Base-by-base conservation (phyloP, 2,113 vertebrate genomes). In the Serilophus lunatus region DNA sequence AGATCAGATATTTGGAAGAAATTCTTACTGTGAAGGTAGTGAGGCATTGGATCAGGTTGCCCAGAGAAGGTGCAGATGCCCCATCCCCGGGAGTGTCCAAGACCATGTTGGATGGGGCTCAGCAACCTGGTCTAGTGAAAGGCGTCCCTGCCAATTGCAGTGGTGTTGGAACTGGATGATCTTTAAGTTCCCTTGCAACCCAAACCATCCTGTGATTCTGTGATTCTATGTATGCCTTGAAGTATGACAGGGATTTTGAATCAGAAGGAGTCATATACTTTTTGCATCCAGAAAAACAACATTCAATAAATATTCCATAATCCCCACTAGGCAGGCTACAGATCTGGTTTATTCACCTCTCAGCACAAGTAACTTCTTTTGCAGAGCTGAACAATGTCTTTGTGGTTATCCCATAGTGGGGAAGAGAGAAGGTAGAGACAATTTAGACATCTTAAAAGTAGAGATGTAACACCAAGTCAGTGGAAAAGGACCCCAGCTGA, bases 31-130 rank as follows among this genome's bases (percentile, higher is more conserved):
- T 35, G 61, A 68, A 22, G 44, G 29, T 60, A 45, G 45, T 47
- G 53, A 82, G 47, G n/a, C 38, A 60, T 28, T 75, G n/a, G 64
- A 74, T 51, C 33, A 60, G 10, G 13, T 12, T 66, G 29, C 17
- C 16, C 40, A 75, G 24, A n/a, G 23, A 66, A 28, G 10, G 0
- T 75, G 60, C 24, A 0, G 0, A 75, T 47, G 45, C 6, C 29
- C 7, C 24, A 60, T 35, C 18, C 45, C n/a, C 40, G n/a, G 23
- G 51, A 60, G 13, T 38, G 38, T 25, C 53, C 19, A 38, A 12
- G 38, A 66, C 13, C 19, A 8, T 14, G 23, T 3, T 68, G 53
- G 38, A 19, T 53, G n/a, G 29, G 47, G 13, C 10, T 68, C 53
- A 60, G 24, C 13, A 53, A 68, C 9, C 19, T 53, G 38, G 8